These are phyloP conservation scores for Garra rufa DNA, from an alignment of 2,113 vertebrate genomes.

Conservation along the genomic window DNA sequence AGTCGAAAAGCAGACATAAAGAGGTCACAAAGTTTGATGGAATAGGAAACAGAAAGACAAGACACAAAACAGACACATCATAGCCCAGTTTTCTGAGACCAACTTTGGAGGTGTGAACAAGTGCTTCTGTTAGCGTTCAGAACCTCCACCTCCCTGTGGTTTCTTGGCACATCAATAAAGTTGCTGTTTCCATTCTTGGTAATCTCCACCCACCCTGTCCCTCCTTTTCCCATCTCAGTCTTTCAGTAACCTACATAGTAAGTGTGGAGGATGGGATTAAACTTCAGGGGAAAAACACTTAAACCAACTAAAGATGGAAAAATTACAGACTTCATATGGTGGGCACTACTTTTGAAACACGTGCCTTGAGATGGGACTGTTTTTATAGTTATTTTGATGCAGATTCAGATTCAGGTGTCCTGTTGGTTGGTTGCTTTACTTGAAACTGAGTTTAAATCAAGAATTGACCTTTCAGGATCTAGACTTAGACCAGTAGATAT, in stretches of 20 bases:
- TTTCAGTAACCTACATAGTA: constrained; percentile 70
- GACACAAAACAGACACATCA: not conserved
- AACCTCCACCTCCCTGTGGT: constrained; percentile 45
- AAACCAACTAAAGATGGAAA: constrained; percentile 57
- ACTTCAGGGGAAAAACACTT: constrained; percentile 49
- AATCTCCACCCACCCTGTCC: constrained; percentile 61
- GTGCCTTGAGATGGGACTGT: not conserved
- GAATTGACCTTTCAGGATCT: not conserved
- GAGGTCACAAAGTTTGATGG: constrained; percentile 10
- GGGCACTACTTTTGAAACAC: not conserved
- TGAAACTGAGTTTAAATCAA: not conserved
- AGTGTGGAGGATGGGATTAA: constrained; percentile 77
- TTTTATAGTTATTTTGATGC: not conserved
- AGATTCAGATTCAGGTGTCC: not conserved
- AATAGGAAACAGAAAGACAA: not conserved
- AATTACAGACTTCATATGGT: constrained; percentile 32
- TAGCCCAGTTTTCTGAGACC: not conserved
- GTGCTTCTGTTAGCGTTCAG: constrained; percentile 57
- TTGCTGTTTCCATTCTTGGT: constrained; percentile 61
- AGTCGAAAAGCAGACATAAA: not conserved
- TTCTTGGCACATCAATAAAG: constrained; percentile 57
- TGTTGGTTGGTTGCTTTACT: not conserved
- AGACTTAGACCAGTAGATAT: not conserved
- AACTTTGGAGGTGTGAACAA: constrained; percentile 42
- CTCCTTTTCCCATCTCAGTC: constrained; percentile 55